Percentiles rank a stretch among this genome's conserved stretches.
Conservation (phyloP, 2,797 vertebrate species). For the Gymnoscopelus braueri region DNA sequence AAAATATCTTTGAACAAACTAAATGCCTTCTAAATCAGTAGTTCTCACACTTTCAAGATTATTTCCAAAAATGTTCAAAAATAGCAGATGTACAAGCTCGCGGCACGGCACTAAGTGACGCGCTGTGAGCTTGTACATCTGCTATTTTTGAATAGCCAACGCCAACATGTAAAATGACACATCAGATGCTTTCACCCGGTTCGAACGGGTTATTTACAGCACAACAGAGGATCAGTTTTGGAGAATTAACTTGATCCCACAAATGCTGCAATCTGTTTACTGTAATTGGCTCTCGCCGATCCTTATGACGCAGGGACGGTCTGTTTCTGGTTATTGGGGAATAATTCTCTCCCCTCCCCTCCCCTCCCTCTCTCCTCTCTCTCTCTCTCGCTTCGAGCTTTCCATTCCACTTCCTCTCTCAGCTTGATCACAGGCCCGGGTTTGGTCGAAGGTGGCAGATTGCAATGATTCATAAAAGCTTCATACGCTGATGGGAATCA, state of each 20-base stretch:
- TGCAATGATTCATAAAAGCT: constrained; percentile 38
- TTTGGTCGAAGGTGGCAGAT: constrained; percentile 46
- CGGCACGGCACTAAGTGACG: too few species aligned
- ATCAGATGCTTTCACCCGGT: too few species aligned
- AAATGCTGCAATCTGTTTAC: constrained; percentile 48
- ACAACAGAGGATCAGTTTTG: constrained; percentile 13
- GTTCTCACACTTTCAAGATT: too few species aligned
- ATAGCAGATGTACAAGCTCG: too few species aligned
- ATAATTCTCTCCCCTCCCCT: constrained; percentile 12
- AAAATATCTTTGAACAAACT: too few species aligned
- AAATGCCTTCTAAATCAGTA: too few species aligned
- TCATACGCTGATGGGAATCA: constrained; percentile 7
- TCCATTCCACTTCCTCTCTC: constrained; percentile 27
- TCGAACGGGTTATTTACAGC: constrained; percentile 7
- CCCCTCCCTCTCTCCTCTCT: constrained; percentile 18
- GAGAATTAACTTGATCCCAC: constrained; percentile 48
- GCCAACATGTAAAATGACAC: too few species aligned
- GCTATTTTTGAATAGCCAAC: too few species aligned
- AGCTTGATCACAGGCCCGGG: constrained; percentile 15
- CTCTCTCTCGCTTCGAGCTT: neutral
- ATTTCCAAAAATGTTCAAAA: too few species aligned
- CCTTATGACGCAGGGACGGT: constrained; percentile 44
- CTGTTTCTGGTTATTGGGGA: constrained; percentile 63
- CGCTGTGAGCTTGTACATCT: too few species aligned
- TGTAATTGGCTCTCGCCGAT: constrained; percentile 48